Percentiles rank a stretch among this genome's conserved stretches.
Conservation (phyloP, 2,797 vertebrate species). For the Mormyrops boulengeri region DNA sequence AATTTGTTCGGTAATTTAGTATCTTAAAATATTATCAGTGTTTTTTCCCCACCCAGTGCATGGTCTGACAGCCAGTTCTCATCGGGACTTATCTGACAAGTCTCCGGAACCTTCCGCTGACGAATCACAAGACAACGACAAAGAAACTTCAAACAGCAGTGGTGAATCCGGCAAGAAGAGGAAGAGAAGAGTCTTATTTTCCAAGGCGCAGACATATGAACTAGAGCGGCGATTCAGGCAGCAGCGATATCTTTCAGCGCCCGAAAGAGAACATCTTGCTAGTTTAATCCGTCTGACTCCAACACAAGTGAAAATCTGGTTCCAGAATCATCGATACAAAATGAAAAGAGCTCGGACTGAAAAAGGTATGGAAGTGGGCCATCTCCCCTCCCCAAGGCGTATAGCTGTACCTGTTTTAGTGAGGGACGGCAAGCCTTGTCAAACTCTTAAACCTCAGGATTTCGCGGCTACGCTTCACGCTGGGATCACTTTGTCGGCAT, state of each 20-base stretch:
- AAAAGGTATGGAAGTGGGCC: slow-evolving; percentile 75
- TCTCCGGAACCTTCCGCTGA: slow-evolving; percentile 71
- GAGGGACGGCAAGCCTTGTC: slow-evolving; percentile 76
- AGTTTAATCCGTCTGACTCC: slow-evolving; percentile 68
- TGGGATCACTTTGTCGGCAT: slow-evolving; percentile 70
- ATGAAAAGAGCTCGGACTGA: slow-evolving; percentile 72
- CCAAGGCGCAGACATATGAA: slow-evolving; percentile 73
- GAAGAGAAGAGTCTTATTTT: slow-evolving; percentile 72
- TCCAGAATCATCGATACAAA: slow-evolving; percentile 74
- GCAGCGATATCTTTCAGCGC: slow-evolving; percentile 72
- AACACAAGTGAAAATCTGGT: slow-evolving; percentile 77
- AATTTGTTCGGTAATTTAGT: not conserved
- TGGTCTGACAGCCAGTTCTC: slow-evolving; percentile 57
- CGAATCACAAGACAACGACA: slow-evolving; percentile 71
- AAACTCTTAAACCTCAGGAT: slow-evolving; percentile 70
- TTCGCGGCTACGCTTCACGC: slow-evolving; percentile 71
- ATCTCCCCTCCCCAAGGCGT: slow-evolving; percentile 69
- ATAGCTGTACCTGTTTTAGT: slow-evolving; percentile 76
- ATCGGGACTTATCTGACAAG: slow-evolving; percentile 55
- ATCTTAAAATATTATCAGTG: slow-evolving; percentile 9
- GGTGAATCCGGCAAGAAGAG: slow-evolving; percentile 68
- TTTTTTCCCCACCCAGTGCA: slow-evolving; percentile 55
- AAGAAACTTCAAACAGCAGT: slow-evolving; percentile 54
- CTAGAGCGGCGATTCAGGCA: slow-evolving; percentile 72
- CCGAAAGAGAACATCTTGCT: slow-evolving; percentile 72